Evolutionary conservation across 2,888 invertebrate genomes (phyloP).

Genomic region (Dolichopus griseipennis): DNA sequence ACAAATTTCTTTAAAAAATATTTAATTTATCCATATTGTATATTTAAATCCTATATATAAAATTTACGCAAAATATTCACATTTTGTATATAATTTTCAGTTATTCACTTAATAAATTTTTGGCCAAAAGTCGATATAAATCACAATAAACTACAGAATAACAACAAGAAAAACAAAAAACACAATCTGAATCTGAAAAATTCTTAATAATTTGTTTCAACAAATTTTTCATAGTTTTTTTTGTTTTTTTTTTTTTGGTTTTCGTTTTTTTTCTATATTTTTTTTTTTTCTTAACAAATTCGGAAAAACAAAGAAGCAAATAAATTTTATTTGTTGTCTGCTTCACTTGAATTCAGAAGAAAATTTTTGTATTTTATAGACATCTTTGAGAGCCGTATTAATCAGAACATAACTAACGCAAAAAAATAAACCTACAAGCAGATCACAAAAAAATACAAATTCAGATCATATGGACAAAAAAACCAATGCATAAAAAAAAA

Average conservation of each 20-base stretch:
- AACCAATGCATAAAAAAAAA: no score
- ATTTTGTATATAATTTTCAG: no score
- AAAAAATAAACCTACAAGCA: neutral
- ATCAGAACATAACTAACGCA: neutral
- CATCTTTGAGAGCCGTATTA: neutral
- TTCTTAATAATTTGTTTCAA: slow-evolving; percentile 6
- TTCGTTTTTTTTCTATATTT: no score
- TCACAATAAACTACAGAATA: neutral
- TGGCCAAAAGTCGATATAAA: neutral
- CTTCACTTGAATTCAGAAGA: neutral
- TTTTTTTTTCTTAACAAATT: neutral
- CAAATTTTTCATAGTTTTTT: neutral
- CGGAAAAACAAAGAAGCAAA: no score
- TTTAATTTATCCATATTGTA: no score
- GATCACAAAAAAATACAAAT: neutral
- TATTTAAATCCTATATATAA: no score
- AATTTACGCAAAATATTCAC: no score
- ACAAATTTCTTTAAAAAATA: no score
- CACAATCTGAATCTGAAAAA: neutral
- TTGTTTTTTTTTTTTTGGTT: no score
- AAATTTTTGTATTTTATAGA: neutral
- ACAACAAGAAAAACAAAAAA: neutral
- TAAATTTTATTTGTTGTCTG: neutral
- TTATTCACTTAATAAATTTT: neutral
- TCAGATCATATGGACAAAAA: neutral